Base-by-base conservation (phyloP, 2,797 vertebrate genomes). In the Furcifer pardalis region DNA sequence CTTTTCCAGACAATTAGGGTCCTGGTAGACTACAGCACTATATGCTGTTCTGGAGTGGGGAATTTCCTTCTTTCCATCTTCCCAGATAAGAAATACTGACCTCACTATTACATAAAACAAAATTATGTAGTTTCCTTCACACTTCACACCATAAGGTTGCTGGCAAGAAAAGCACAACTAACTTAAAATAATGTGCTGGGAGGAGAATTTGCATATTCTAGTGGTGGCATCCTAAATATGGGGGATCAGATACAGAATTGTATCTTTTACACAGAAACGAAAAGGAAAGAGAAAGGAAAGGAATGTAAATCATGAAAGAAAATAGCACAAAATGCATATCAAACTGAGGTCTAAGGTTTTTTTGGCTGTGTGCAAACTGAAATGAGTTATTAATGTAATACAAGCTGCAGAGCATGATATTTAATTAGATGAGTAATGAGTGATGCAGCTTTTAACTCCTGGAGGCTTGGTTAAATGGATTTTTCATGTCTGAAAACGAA, bases 351-450 rank as follows among this genome's bases (percentile, higher is more conserved):
- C 66, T 59, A 66, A 85, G 66, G 74, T 12, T 63, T 80, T 80
- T 80, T 85, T 59, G 62, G 78, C n/a, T 78, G 37, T 85, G 62
- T 68, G 71, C 63, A 68, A 75, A 81, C 75, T 81, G 62, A 81
- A 52, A 85, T 60, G 62, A 49, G 72, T 52, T 72, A 37, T 76
- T 85, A 74, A 66, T 79, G 69, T 74, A 74, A 79, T 72, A 85
- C 46, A 85, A 81, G 62, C 71, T 81, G 35, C 62, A 23, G 30
- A 85, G 78, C 78, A 76, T 27, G 37, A 35, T 85, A 81, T 85
- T 85, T 81, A 81, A 81, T 76, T 85, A 85, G 78, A 76, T 85
- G 84, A 81, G 62, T 60, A 85, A 81, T 75, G 72, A 66, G 10
- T 59, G 44, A 74, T 66, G 65, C 49, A 49, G 69, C 76, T 81